A percentile compares a stretch with the other conserved stretches of the same genome.
Evolutionary conservation across 2,797 vertebrate species (phyloP).

Genomic region (Halcyon leucocephala): DNA sequence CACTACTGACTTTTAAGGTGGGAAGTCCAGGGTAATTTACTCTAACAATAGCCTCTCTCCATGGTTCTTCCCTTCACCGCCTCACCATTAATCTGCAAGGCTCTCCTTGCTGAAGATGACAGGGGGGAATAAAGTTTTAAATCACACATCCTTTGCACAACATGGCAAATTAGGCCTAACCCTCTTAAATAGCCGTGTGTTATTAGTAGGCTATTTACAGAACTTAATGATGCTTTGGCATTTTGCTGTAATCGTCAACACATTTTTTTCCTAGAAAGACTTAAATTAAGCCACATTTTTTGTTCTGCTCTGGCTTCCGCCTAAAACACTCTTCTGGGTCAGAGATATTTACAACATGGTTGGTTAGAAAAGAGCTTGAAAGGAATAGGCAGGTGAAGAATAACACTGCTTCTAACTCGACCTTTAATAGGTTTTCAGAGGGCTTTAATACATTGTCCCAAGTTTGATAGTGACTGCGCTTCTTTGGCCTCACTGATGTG

Average conservation of each 20-base stretch:
- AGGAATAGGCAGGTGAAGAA: not conserved
- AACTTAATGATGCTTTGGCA: not conserved
- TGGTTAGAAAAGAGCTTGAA: conserved; percentile 14
- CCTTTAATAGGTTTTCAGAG: conserved; percentile 28
- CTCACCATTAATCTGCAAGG: not conserved
- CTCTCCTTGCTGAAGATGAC: not conserved
- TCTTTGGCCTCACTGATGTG: not conserved
- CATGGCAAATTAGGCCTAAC: conserved; percentile 17
- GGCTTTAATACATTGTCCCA: conserved; percentile 6
- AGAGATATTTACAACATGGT: conserved; percentile 19
- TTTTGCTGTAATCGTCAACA: not conserved
- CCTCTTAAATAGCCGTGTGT: not conserved
- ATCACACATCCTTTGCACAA: not conserved
- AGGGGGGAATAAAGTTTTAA: not conserved
- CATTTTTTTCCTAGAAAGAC: not conserved
- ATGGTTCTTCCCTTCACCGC: not conserved
- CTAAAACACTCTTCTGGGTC: not conserved
- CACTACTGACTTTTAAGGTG: not conserved
- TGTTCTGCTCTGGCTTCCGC: conserved; percentile 1
- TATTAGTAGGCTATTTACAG: conserved; percentile 28
- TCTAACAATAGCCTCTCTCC: not conserved
- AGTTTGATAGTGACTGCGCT: not conserved
- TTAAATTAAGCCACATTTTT: conserved; percentile 40
- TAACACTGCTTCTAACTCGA: not conserved
- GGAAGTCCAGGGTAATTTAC: conserved; percentile 21